These are phyloP conservation scores for Strix occidentalis DNA, from an alignment of 2,797 vertebrate genomes.

Conservation along the genomic window DNA sequence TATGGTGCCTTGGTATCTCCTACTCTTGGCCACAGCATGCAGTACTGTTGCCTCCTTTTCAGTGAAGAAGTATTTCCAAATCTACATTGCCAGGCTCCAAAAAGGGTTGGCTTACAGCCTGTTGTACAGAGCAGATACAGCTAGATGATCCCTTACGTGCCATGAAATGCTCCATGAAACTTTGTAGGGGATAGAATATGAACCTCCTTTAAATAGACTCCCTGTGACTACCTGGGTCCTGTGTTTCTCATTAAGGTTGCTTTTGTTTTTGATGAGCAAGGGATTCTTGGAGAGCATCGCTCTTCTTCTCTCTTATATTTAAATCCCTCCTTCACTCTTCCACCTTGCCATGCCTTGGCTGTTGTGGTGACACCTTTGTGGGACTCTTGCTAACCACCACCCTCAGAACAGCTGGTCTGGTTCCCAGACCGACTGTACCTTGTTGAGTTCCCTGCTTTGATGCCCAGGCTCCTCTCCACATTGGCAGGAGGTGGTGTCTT, in stretches of 20 bases:
- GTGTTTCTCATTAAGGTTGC: neutral
- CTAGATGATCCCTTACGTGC: neutral
- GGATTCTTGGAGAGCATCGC: neutral
- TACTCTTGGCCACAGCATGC: neutral
- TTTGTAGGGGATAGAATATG: neutral
- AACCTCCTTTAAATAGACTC: neutral
- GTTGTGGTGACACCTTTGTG: neutral
- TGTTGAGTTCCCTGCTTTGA: neutral
- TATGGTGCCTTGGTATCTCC: neutral
- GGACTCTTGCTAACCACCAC: neutral
- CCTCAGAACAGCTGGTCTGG: neutral
- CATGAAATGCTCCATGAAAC: conserved; percentile 35
- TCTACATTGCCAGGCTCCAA: neutral
- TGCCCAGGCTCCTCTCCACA: neutral
- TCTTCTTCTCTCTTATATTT: neutral
- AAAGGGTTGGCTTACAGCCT: neutral
- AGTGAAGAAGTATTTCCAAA: neutral
- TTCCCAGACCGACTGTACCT: neutral
- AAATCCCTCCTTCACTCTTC: neutral
- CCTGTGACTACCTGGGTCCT: neutral
- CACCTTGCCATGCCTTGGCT: fast-evolving
- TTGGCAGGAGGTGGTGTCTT: neutral
- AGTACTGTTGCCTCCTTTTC: neutral
- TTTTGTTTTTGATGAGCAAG: neutral
- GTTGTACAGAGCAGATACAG: neutral